Conservation (phyloP, 2,888 invertebrate genomes). For the Watsonalla cultraria region DNA sequence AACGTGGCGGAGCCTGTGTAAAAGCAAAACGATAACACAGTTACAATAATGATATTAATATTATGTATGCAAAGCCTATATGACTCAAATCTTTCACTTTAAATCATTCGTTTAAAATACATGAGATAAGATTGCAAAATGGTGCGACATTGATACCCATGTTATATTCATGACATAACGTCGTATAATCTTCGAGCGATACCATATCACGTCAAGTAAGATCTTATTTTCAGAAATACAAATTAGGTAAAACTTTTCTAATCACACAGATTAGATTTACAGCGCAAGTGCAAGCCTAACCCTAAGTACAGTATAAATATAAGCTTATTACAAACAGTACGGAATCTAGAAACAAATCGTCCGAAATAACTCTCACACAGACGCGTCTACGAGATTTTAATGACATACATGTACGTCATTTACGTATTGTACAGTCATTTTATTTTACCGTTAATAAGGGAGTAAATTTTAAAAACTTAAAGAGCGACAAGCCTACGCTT, state of each 20-base stretch:
- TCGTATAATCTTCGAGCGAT: neutral
- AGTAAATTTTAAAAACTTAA: too few relatives aligned
- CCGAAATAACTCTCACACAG: too few relatives aligned
- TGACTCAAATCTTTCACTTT: conserved; percentile 12
- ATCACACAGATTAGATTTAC: neutral
- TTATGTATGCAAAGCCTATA: conserved; percentile 2
- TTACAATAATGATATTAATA: neutral
- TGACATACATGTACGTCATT: too few relatives aligned
- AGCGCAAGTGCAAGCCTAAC: neutral
- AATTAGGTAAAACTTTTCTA: neutral
- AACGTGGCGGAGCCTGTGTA: too few relatives aligned
- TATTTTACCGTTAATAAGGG: too few relatives aligned
- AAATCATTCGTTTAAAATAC: conserved; percentile 31
- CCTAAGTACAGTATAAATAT: neutral
- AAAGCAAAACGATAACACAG: neutral
- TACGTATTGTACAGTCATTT: too few relatives aligned
- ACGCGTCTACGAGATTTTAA: too few relatives aligned
- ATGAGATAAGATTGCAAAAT: conserved; percentile 59
- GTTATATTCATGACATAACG: conserved; percentile 26
- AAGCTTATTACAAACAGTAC: too few relatives aligned
- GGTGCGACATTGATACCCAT: conserved; percentile 49
- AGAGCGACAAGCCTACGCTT: too few relatives aligned
- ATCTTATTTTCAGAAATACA: neutral
- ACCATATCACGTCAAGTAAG: conserved; percentile 1
- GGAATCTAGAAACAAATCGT: too few relatives aligned